phyloP scores from a whole-genome alignment of 2,797 vertebrate genomes.

The Macroramphosus scolopax region DNA sequence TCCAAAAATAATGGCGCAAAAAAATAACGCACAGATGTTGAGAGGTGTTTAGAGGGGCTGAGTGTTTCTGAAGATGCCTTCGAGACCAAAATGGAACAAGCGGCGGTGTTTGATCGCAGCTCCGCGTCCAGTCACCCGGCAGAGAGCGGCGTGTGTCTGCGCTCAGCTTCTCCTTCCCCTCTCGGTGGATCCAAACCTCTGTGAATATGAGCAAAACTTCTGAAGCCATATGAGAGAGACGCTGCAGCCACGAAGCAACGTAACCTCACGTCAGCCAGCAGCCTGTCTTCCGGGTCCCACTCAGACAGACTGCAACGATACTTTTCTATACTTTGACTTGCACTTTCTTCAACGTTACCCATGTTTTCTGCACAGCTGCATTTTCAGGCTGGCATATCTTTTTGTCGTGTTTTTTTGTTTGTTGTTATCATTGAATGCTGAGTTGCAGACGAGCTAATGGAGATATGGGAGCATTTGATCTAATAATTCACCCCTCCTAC shows the following conservation, averaged over 20 bases:
- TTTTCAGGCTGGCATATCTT: too few species aligned
- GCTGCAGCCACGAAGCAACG: slow-evolving; percentile 54
- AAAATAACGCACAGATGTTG: not conserved
- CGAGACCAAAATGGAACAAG: not conserved
- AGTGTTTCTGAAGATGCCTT: slow-evolving; percentile 8
- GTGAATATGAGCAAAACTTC: slow-evolving; percentile 58
- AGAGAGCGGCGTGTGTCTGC: slow-evolving; percentile 20
- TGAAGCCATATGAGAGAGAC: slow-evolving; percentile 51
- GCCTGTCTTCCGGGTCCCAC: slow-evolving; percentile 67
- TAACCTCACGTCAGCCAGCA: slow-evolving; percentile 72
- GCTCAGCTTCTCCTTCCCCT: slow-evolving; percentile 4
- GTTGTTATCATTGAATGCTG: too few species aligned
- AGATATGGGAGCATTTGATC: too few species aligned
- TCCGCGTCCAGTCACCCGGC: slow-evolving; percentile 18
- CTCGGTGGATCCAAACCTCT: slow-evolving; percentile 42
- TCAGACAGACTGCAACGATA: slow-evolving; percentile 35
- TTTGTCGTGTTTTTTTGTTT: too few species aligned
- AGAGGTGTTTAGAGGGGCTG: slow-evolving; percentile 9
- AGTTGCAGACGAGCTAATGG: too few species aligned
- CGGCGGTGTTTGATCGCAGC: slow-evolving; percentile 11
- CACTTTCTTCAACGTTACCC: too few species aligned
- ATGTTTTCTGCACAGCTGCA: too few species aligned
- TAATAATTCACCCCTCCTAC: too few species aligned
- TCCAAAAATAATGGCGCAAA: slow-evolving; percentile 18
- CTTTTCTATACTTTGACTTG: too few species aligned